Evolutionary conservation across 2,888 invertebrate species (phyloP), one percentile per base, ranked within the genome.

Genomic region (Tortrix viridana): DNA sequence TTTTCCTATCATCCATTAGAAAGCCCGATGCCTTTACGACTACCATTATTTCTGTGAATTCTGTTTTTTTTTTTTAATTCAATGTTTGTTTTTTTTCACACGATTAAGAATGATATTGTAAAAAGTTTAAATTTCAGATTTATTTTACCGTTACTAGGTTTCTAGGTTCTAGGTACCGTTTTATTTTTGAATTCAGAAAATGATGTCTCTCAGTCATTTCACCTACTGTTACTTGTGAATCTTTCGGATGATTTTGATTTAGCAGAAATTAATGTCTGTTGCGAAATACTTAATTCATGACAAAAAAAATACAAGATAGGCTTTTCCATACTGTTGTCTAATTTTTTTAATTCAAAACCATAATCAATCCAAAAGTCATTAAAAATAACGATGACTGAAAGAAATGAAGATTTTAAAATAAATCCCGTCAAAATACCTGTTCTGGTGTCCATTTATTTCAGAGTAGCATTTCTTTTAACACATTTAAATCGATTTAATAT

Each of bases 401-500:
- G 5, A 44, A 44, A 44, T 44, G 9, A 20, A 32, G 18, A 12
- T 18, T 49, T 18, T 5, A 37, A 18, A 58, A 57, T 63, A 53
- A 62, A 62, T 62, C 26, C 46, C 57, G 57, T 57, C 62, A 63
- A 63, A 57, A 63, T 57, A 38, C 56, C 62, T 16, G 63, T 58
- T 53, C 26, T 47, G 1, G 18, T 7, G 7, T 47, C 41, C 52
- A 58, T 63, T 58, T 63, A 63, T 63, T 57, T 48, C 38, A 32
- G 20, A 57, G 56, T 50, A 57, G 57, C 62, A 62, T 52, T 62
- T 49, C 52, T 63, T 57, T 62, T 58, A 63, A 66, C 64, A 58
- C 72, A 77, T 72, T 76, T 70, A 74, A 76, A 77, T 71, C 73
- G 71, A 75, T 79, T 82, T 78, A 81, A 87, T 86, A 84, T 83